Conservation (phyloP, 2,888 invertebrate genomes). For the Corythucha ciliata region DNA sequence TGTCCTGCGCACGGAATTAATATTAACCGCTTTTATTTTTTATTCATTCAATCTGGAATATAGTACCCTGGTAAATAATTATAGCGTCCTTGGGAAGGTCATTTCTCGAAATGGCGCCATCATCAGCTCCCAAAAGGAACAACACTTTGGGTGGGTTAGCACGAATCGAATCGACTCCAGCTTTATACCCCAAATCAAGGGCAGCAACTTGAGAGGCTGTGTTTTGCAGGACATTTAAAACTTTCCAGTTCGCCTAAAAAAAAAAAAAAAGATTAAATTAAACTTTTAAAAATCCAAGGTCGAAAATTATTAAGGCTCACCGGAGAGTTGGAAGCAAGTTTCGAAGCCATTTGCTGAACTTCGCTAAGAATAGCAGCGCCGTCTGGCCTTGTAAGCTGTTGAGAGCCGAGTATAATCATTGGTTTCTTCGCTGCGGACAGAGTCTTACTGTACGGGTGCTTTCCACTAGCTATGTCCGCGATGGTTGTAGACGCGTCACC, state of each 20-base stretch:
- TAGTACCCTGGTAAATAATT: slow-evolving; percentile 75
- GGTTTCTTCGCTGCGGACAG: slow-evolving; percentile 75
- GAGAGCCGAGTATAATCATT: slow-evolving; percentile 82
- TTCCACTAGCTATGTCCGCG: slow-evolving; percentile 61
- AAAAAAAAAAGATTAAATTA: slow-evolving; percentile 1
- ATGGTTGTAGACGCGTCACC: slow-evolving; percentile 70
- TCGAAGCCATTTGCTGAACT: slow-evolving; percentile 55
- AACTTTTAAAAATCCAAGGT: background rate
- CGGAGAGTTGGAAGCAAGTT: slow-evolving; percentile 11
- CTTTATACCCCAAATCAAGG: slow-evolving; percentile 84
- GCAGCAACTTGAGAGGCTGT: slow-evolving; percentile 91
- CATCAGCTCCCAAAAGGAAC: slow-evolving; percentile 90
- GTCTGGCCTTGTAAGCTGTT: slow-evolving; percentile 66
- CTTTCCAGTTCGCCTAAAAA: slow-evolving; percentile 54
- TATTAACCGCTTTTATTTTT: slow-evolving; percentile 2
- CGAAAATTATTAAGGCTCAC: background rate
- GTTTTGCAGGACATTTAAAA: slow-evolving; percentile 88
- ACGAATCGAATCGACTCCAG: slow-evolving; percentile 55
- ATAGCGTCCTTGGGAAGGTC: slow-evolving; percentile 72
- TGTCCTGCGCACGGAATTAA: slow-evolving; percentile 53
- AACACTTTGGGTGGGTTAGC: slow-evolving; percentile 67
- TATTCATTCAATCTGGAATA: background rate
- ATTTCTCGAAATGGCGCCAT: slow-evolving; percentile 62
- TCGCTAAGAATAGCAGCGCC: slow-evolving; percentile 66
- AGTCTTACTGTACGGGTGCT: slow-evolving; percentile 58